Percentiles rank a stretch among this genome's conserved stretches.
phyloP scores from a whole-genome alignment of 2,888 invertebrate species.

The Lacanobia wlatinum region DNA sequence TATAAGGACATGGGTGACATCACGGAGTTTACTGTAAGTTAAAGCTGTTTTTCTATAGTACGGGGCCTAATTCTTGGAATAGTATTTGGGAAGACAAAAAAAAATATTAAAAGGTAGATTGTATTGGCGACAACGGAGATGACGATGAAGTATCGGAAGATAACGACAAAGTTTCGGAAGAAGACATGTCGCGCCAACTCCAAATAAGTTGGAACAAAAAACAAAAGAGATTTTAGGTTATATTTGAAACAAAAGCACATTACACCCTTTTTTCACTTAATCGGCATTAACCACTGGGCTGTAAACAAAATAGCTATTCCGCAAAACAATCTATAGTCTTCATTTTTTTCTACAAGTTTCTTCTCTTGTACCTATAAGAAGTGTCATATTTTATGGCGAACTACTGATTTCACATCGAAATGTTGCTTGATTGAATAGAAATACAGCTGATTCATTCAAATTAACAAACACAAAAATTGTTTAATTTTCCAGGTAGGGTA shows the following conservation, averaged over 20 bases:
- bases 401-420: neutral
- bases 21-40: conserved; percentile 93
- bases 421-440: neutral
- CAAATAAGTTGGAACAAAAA: too few relatives aligned
- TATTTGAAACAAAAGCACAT: neutral
- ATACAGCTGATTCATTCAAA: neutral
- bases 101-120: neutral
- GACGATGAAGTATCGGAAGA: neutral
- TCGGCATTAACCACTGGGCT: too few relatives aligned
- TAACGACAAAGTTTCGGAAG: too few relatives aligned
- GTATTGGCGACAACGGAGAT: neutral
- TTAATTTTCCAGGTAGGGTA: conserved; percentile 78
- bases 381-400: too few relatives aligned
- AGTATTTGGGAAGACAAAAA: neutral
- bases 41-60: too few relatives aligned
- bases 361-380: too few relatives aligned
- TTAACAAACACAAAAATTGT: neutral
- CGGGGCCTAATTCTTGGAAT: too few relatives aligned
- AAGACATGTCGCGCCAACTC: too few relatives aligned
- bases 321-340: neutral
- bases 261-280: neutral
- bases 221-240: neutral
- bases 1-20: conserved; percentile 91
- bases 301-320: neutral
- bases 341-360: neutral